Percentiles rank a stretch among this genome's conserved stretches.
phyloP scores from a whole-genome alignment of 2,113 vertebrate genomes.

The Melanocharis versteri region DNA sequence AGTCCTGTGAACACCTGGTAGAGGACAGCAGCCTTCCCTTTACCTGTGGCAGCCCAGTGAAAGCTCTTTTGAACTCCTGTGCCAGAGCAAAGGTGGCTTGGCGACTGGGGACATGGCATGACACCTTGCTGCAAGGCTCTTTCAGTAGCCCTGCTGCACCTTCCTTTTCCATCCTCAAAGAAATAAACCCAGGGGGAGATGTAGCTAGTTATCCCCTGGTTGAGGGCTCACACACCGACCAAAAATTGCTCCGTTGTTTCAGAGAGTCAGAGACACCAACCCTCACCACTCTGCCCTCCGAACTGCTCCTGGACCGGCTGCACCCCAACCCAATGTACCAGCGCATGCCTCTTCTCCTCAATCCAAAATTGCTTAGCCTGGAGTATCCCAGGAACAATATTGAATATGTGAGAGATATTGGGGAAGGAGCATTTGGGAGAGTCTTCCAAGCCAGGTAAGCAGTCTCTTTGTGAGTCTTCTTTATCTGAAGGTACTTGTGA shows the following conservation, averaged over 20 bases:
- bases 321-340: constrained; percentile 99
- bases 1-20: not conserved
- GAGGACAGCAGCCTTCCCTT: not conserved
- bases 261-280: constrained; percentile 84
- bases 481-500: not conserved
- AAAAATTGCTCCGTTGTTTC: not conserved
- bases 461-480: not conserved
- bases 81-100: not conserved
- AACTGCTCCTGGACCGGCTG: constrained; percentile 91
- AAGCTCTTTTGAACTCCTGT: not conserved
- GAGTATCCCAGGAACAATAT: constrained; percentile 98
- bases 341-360: constrained; percentile 91
- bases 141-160: not conserved
- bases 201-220: not conserved
- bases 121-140: not conserved
- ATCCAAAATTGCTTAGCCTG: constrained; percentile 90
- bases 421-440: constrained; percentile 95
- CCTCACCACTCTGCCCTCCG: constrained; percentile 88
- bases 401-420: constrained; percentile 95
- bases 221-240: not conserved
- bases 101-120: no score
- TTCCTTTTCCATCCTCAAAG: not conserved
- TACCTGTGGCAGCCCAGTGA: not conserved
- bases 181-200: not conserved
- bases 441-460: constrained; percentile 96